Percentiles rank a stretch among this genome's conserved stretches.
Evolutionary conservation across 2,797 vertebrate genomes (phyloP).

Genomic region (Australoheros facetus): DNA sequence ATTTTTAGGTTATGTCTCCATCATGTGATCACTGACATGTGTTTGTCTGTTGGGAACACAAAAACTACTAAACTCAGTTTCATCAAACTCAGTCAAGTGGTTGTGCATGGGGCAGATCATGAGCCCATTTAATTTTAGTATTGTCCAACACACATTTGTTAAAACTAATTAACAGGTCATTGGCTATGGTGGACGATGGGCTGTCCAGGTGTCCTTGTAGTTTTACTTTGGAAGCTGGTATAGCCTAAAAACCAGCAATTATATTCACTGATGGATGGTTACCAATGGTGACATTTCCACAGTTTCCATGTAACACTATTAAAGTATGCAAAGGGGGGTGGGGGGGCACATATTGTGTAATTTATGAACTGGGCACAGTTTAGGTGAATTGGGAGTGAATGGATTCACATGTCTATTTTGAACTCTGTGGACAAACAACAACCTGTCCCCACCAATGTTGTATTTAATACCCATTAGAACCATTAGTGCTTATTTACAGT

Average conservation of each 20-base stretch:
- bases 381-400: neutral
- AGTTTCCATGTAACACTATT: neutral
- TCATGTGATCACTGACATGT: neutral
- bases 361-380: neutral
- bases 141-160: neutral
- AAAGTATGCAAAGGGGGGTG: no score
- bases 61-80: neutral
- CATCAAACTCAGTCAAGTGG: neutral
- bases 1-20: neutral
- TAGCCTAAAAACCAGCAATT: neutral
- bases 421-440: conserved; percentile 6
- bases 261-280: neutral
- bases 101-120: neutral
- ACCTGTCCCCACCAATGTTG: neutral
- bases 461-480: conserved; percentile 16
- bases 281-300: neutral
- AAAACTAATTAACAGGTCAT: neutral
- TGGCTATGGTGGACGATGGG: neutral
- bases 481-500: conserved; percentile 2
- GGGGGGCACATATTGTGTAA: no score
- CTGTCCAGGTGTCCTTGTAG: neutral
- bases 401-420: conserved; percentile 6
- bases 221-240: neutral
- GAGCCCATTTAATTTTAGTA: neutral
- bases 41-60: neutral